Evolutionary conservation across 2,797 vertebrate genomes (phyloP), one percentile per base, ranked within the genome.

Genomic region (Brotula barbata): DNA sequence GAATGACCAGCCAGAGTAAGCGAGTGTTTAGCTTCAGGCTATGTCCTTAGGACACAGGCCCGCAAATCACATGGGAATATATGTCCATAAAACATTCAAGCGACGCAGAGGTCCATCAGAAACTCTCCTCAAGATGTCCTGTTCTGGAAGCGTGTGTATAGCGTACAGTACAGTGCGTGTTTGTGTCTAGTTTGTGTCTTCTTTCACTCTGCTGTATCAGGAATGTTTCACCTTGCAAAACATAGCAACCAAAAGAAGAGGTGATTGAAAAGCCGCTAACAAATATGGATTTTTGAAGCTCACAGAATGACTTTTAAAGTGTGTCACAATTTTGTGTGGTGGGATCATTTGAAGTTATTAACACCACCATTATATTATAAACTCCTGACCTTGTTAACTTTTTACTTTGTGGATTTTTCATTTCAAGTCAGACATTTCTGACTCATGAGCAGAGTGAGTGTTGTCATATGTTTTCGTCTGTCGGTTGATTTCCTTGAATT

Each of bases 21-120:
- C 90, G 88, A 86, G 85, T 90, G 83, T 94, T 93, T 93, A 87
- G 93, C 93, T 90, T 63, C 81, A 81, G 93, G 92, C 92, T 76
- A 91, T 91, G 92, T 92, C 90, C 90, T 81, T 58, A 88, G 90
- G 90, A 93, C 87, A 89, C 81, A 81, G 82, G 84, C 85, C 78
- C 85, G 85, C 87, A 92, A 92, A 89, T 90, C 91, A 91, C 92
- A 84, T 8, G 69, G 25, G 79, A 88, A 89, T 90, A 84, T 86
- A 86, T 87, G 87, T 87, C 85, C 87, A 94, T 94, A 82, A 95
- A 95, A 94, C 91, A 94, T 95, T 94, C 89, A 94, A 87, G 85
- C 17, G 5, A 75, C 82, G 82, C 86, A 91, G 69, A 77, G 74
- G 83, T 82, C 89, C 88, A 91, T 92, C 91, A 62, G 42, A 88